phyloP scores from a whole-genome alignment of 2,888 invertebrate species.

The Cotesia congregata region DNA sequence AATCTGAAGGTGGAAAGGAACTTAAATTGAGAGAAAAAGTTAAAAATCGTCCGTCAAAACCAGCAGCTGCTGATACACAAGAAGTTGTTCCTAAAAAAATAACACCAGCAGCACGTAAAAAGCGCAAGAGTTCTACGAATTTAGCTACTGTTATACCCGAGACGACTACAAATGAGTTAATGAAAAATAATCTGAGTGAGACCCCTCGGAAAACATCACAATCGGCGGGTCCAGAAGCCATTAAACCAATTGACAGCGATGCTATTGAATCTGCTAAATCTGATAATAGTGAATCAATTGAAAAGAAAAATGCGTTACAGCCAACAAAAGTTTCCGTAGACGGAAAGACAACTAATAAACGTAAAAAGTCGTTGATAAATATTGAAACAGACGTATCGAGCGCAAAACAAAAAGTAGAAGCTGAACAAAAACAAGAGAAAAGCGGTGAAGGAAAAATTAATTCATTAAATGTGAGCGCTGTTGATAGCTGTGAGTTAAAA shows the following conservation, averaged over 20 bases:
- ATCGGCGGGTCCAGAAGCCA: not conserved
- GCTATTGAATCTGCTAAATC: not conserved
- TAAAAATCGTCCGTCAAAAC: not conserved
- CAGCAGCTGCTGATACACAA: not conserved
- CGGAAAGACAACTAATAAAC: not conserved
- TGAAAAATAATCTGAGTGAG: not conserved
- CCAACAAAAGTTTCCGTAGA: not conserved
- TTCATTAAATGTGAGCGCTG: not conserved
- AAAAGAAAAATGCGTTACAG: not conserved
- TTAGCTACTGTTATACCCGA: not conserved
- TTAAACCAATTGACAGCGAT: not conserved
- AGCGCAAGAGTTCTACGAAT: slow-evolving; percentile 1
- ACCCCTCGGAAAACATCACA: not conserved
- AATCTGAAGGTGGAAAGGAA: slow-evolving; percentile 62
- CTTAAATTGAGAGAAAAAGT: slow-evolving; percentile 56
- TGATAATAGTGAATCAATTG: not conserved
- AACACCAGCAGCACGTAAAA: slow-evolving; percentile 12
- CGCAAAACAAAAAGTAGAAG: not conserved
- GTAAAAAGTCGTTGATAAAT: not conserved
- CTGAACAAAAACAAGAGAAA: not conserved
- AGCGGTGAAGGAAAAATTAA: not conserved
- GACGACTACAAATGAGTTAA: not conserved
- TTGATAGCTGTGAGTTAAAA: not conserved
- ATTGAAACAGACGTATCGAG: slow-evolving; percentile 10
- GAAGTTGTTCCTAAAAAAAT: slow-evolving; percentile 2